Conservation (phyloP, 2,797 vertebrate species). For the Corythornis leucogaster region DNA sequence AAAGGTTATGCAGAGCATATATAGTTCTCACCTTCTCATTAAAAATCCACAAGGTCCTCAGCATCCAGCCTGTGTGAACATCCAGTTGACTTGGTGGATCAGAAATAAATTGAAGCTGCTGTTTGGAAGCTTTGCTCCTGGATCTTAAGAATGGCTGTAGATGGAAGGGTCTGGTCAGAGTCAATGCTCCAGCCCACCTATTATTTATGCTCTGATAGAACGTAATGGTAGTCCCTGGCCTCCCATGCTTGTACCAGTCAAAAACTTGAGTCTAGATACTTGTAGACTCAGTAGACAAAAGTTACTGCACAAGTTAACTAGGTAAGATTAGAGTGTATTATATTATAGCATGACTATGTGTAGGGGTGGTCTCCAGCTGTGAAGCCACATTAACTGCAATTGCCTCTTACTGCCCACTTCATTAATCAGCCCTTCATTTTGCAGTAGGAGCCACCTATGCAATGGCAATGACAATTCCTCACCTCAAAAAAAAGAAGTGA, state of each 20-base stretch:
- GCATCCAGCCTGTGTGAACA: not conserved
- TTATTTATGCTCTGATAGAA: not conserved
- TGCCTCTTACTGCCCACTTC: not conserved
- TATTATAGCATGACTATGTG: not conserved
- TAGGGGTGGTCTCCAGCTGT: not conserved
- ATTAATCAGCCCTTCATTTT: fast-evolving
- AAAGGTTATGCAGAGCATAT: not conserved
- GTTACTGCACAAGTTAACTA: not conserved
- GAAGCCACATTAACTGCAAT: not conserved
- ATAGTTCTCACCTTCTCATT: not conserved
- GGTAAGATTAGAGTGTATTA: not conserved
- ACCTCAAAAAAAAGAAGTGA: not conserved
- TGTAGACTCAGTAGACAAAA: not conserved
- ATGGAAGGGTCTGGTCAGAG: not conserved
- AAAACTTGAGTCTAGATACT: not conserved
- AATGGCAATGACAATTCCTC: not conserved
- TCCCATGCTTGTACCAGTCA: not conserved
- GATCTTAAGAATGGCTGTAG: not conserved
- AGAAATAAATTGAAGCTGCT: not conserved
- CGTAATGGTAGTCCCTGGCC: no score
- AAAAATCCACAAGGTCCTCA: not conserved
- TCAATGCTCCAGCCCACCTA: not conserved
- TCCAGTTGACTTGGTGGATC: not conserved
- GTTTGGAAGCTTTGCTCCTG: not conserved
- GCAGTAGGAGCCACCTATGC: not conserved